These are phyloP conservation scores for Lampris incognitus DNA, from an alignment of 2,113 vertebrate genomes.

Conservation along the genomic window DNA sequence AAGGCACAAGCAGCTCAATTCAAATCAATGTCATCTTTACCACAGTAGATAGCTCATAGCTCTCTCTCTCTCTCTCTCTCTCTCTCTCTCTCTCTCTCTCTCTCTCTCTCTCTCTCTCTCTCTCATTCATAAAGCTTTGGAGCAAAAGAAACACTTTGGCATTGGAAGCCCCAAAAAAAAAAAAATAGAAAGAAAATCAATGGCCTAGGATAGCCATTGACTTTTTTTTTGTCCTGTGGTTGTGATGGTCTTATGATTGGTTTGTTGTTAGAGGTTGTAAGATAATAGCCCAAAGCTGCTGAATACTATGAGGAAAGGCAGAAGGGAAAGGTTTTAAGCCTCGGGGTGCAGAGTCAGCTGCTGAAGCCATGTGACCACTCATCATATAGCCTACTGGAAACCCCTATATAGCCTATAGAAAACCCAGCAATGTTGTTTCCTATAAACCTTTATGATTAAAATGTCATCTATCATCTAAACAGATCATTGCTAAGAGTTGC, in stretches of 20 bases:
- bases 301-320: slow-evolving; percentile 61
- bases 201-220: slow-evolving; percentile 65
- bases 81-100: slow-evolving; percentile 25
- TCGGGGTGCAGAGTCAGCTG: slow-evolving; percentile 57
- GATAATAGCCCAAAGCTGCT: slow-evolving; percentile 65
- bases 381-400: slow-evolving; percentile 20
- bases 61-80: no score
- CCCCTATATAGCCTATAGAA: no score
- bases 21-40: slow-evolving; percentile 53
- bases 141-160: slow-evolving; percentile 48
- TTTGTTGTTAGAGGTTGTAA: slow-evolving; percentile 67
- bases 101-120: slow-evolving; percentile 43
- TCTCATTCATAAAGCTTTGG: slow-evolving; percentile 51
- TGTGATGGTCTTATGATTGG: slow-evolving; percentile 64
- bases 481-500: no score
- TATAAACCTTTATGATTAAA: no score
- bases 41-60: neutral
- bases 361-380: slow-evolving; percentile 63
- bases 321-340: slow-evolving; percentile 61
- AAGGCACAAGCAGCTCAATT: slow-evolving; percentile 34
- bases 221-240: slow-evolving; percentile 62
- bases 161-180: slow-evolving; percentile 24
- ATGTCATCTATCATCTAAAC: no score
- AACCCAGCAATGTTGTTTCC: no score
- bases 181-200: slow-evolving; percentile 52